Evolutionary conservation across 2,888 invertebrate genomes (phyloP), one percentile per base, ranked within the genome.

Genomic region (Apoda limacodes): DNA sequence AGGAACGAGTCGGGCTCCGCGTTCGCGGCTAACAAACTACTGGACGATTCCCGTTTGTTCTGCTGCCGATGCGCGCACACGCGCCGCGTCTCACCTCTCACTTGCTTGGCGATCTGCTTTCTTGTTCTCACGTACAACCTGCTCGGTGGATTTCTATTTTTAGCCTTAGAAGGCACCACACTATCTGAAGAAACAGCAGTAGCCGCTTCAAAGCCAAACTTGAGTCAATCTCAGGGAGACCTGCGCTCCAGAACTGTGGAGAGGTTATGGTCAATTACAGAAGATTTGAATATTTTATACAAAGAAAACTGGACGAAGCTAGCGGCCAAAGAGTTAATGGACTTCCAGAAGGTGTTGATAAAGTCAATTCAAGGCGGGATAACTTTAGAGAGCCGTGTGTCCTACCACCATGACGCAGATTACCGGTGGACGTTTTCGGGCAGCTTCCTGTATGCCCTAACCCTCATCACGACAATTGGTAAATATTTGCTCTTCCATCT

Each of bases 401-500:
- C 82, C 20, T 62, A 64, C 28, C 72, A 86, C 47, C 88, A 90
- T 58, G 17, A 17, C 17, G 17, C 17, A 7, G 5, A 5, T 7
- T 17, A 5, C 5, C 84, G 88, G 48, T 96, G 95, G 95, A 93
- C 93, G 25, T 94, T 95, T 67, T 90, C 94, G 42, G 92, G 93
- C 44, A 93, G 95, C 47, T 92, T 96, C 60, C 83, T 97, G 28
- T 97, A 96, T 65, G 95, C 95, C 13, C 83, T 96, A 48, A 95
- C 96, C 10, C 87, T 97, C 44, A 95, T 96, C 58, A 95, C 95
- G 5, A 96, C 95, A 21, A 95, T 95, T 50, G 95, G 95, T 95
- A 69, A 88, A 89, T 75, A n/a, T n/a, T n/a, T 17, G 12, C 10
- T 25, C 14, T 23, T 7, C 6, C 9, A 5, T 9, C 9, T 10